These are phyloP conservation scores for Miichthys miiuy DNA, from an alignment of 2,797 vertebrate species.

Conservation along the genomic window DNA sequence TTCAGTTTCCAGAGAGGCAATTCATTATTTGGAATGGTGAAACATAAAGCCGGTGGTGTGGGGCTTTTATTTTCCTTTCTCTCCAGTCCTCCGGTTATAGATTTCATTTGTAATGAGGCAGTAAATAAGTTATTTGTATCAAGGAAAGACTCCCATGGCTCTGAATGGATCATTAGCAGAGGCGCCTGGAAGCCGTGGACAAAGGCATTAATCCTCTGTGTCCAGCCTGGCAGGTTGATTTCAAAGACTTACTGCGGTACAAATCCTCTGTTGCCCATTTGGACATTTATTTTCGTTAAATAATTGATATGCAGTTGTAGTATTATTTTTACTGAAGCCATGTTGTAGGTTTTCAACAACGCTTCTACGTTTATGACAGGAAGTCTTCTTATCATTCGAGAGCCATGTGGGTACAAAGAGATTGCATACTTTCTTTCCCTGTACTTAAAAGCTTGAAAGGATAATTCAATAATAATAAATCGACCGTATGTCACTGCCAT, in stretches of 20 bases:
- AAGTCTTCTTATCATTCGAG: neutral
- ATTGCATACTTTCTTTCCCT: neutral
- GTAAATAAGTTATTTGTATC: constrained; percentile 74
- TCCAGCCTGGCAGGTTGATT: constrained; percentile 53
- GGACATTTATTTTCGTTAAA: constrained; percentile 46
- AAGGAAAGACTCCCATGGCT: constrained; percentile 61
- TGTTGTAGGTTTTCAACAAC: neutral
- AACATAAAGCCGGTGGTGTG: constrained; percentile 16
- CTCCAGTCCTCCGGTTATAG: constrained; percentile 47
- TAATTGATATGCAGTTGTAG: constrained; percentile 34
- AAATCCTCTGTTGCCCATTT: constrained; percentile 32
- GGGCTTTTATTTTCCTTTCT: constrained; percentile 42
- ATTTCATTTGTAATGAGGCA: constrained; percentile 68
- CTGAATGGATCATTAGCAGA: constrained; percentile 66
- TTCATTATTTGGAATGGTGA: constrained; percentile 18
- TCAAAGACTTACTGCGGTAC: constrained; percentile 43
- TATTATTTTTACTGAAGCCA: constrained; percentile 10
- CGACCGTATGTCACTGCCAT: neutral
- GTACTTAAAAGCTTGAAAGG: neutral
- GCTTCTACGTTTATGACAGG: neutral
- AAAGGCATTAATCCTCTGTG: constrained; percentile 56
- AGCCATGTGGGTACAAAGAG: neutral
- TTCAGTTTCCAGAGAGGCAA: neutral
- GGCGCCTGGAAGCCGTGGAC: constrained; percentile 57
- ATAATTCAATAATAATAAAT: neutral